Percentiles rank a stretch among this genome's conserved stretches.
phyloP scores from a whole-genome alignment of 2,797 vertebrate genomes.

The Aratinga solstitialis region DNA sequence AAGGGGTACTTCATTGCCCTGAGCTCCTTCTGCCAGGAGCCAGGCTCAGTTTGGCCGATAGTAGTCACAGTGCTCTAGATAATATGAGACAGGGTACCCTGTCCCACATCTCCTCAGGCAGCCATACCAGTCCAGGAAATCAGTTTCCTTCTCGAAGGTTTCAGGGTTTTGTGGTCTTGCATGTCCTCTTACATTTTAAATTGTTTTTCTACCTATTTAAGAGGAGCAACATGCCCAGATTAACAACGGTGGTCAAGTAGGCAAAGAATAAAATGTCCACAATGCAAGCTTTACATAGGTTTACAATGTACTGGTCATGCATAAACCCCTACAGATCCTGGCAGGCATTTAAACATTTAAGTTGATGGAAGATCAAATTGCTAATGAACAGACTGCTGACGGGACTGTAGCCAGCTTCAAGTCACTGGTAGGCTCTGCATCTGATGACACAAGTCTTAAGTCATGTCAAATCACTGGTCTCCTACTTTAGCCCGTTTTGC shows the following conservation, averaged over 20 bases:
- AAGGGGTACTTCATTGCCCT: not conserved
- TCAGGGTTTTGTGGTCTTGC: not conserved
- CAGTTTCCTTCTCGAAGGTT: not conserved
- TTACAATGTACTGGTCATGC: constrained; percentile 57
- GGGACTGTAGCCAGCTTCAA: constrained; percentile 43
- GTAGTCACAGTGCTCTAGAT: constrained; percentile 55
- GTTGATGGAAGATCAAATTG: constrained; percentile 12
- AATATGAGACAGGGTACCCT: constrained; percentile 36
- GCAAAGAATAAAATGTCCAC: constrained; percentile 22
- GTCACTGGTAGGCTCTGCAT: constrained; percentile 29
- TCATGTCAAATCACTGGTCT: constrained; percentile 68
- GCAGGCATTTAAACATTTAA: constrained; percentile 49
- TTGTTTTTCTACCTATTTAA: constrained; percentile 54
- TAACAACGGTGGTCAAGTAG: constrained; percentile 19
- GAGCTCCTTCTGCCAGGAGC: not conserved
- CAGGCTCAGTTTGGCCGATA: constrained; percentile 6
- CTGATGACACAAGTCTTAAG: not conserved
- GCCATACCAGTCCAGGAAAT: not conserved
- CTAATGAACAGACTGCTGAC: constrained; percentile 48
- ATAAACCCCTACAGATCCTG: constrained; percentile 59
- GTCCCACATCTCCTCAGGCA: constrained; percentile 25
- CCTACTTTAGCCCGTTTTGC: constrained; percentile 92
- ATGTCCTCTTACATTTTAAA: constrained; percentile 5
- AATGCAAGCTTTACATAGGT: constrained; percentile 35
- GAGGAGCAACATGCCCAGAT: constrained; percentile 51